phyloP scores from a whole-genome alignment of 2,888 invertebrate genomes.

The Rhodophaea formosa region DNA sequence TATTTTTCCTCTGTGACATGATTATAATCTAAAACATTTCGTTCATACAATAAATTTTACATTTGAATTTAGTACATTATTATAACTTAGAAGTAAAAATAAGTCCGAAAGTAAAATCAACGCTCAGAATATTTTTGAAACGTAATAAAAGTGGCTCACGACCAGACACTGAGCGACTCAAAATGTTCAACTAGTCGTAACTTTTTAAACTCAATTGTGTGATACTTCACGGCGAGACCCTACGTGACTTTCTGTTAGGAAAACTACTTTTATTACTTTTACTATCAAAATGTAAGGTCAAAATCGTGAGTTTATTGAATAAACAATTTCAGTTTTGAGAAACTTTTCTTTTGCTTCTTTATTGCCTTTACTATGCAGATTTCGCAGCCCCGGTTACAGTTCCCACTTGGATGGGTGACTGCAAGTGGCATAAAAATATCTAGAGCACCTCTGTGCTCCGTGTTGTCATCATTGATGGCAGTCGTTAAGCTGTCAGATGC shows the following conservation, averaged over 20 bases:
- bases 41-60: no score
- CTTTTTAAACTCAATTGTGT: conserved; percentile 15
- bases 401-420: no score
- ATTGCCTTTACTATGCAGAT: not conserved
- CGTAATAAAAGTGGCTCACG: conserved; percentile 9
- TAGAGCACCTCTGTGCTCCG: no score
- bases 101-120: no score
- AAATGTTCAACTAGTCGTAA: conserved; percentile 11
- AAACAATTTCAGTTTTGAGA: not conserved
- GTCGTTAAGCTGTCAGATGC: no score
- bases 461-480: no score
- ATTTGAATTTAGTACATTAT: no score
- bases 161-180: conserved; percentile 2
- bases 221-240: conserved; percentile 5
- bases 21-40: no score
- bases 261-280: conserved; percentile 9
- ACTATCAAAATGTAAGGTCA: conserved; percentile 18
- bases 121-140: not conserved
- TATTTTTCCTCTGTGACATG: no score
- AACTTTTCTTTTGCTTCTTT: not conserved
- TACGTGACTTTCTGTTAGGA: conserved; percentile 16
- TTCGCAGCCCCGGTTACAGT: no score
- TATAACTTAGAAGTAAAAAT: no score
- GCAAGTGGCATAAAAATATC: no score
- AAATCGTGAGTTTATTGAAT: conserved; percentile 15